Evolutionary conservation across 2,888 invertebrate genomes (phyloP).

Genomic region (Patella ulyssiponensis): DNA sequence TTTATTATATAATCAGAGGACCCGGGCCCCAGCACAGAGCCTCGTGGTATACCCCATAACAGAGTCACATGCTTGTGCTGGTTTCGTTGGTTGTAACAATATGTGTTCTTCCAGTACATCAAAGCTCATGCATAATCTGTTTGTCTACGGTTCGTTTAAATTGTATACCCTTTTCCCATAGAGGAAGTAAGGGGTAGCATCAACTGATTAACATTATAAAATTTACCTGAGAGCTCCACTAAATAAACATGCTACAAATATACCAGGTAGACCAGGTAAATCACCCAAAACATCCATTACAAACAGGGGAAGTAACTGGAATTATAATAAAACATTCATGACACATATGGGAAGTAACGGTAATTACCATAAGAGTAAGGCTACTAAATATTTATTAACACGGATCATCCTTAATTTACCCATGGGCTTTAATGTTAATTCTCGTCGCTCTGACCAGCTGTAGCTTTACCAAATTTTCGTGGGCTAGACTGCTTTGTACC

Average conservation of each 20-base stretch:
- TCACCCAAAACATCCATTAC: neutral
- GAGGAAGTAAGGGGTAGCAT: neutral
- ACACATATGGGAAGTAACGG: neutral
- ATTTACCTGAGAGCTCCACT: slow-evolving; percentile 27
- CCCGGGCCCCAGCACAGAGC: too few relatives aligned
- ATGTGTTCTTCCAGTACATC: neutral
- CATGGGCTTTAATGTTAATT: too few relatives aligned
- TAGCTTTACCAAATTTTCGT: too few relatives aligned
- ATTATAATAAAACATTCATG: neutral
- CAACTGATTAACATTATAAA: neutral
- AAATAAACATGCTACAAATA: neutral
- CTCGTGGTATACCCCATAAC: neutral
- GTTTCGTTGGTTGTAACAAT: too few relatives aligned
- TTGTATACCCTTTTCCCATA: neutral
- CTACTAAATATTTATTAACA: neutral
- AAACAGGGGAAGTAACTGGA: neutral
- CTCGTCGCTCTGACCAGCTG: too few relatives aligned
- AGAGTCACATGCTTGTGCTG: neutral
- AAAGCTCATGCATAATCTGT: too few relatives aligned
- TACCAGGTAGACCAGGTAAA: neutral
- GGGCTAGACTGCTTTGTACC: too few relatives aligned
- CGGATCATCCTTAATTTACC: too few relatives aligned
- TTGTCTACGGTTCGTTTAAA: too few relatives aligned
- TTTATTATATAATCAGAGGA: too few relatives aligned
- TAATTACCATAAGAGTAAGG: neutral